A percentile compares a stretch with the other conserved stretches of the same genome.
These are phyloP conservation scores for Acestrorhynchus altus DNA, from an alignment of 2,797 vertebrate species.

Conservation along the genomic window DNA sequence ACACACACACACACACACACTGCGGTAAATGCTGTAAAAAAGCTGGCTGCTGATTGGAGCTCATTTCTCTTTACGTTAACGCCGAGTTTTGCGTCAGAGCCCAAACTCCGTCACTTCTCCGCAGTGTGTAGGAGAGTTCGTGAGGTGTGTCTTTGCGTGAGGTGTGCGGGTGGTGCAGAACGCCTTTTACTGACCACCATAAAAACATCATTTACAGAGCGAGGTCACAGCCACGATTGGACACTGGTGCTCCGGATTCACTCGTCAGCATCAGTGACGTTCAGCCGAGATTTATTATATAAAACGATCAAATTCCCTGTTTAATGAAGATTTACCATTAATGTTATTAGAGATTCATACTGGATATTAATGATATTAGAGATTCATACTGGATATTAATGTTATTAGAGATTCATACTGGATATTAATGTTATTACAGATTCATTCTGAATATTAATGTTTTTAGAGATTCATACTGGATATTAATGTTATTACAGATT, in stretches of 20 bases:
- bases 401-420: too few relatives aligned
- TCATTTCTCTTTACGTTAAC: conserved; percentile 67
- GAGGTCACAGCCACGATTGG: background rate
- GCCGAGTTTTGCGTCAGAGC: conserved; percentile 50
- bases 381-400: too few relatives aligned
- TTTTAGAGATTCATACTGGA: too few relatives aligned
- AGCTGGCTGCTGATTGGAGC: conserved; percentile 65
- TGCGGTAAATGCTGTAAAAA: conserved; percentile 47
- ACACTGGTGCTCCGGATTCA: background rate
- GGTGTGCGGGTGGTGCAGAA: conserved; percentile 60
- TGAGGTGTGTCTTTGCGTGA: conserved; percentile 25
- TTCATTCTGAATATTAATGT: too few relatives aligned
- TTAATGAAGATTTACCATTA: too few relatives aligned
- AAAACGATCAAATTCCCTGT: too few relatives aligned
- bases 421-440: too few relatives aligned
- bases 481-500: too few relatives aligned
- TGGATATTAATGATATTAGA: too few relatives aligned
- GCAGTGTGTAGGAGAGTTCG: conserved; percentile 51
- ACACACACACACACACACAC: conserved; percentile 31
- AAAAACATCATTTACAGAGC: conserved; percentile 34
- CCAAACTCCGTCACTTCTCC: conserved; percentile 56
- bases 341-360: too few relatives aligned
- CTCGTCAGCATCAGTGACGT: too few relatives aligned
- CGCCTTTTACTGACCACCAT: conserved; percentile 42
- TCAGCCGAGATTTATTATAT: too few relatives aligned